phyloP scores from a whole-genome alignment of 1,140 invertebrate genomes.

The Trachelipus rathkii region DNA sequence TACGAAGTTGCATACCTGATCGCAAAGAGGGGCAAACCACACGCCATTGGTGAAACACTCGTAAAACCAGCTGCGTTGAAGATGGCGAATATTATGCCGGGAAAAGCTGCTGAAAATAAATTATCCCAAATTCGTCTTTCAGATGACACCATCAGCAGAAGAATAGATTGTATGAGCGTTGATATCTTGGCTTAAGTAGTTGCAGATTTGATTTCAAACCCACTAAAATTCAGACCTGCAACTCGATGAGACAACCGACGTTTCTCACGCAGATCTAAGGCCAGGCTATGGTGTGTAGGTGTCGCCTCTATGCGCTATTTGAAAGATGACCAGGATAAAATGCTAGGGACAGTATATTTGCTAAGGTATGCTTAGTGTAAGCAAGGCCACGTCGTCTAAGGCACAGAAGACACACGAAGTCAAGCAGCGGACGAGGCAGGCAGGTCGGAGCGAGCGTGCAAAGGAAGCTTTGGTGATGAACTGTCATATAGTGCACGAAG shows the following conservation, averaged over 20 bases:
- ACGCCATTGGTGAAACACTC: conserved; percentile 19
- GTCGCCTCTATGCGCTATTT: no score
- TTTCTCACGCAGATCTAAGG: conserved; percentile 18
- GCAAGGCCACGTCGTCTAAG: no score
- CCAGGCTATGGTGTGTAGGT: no score
- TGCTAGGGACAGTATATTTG: no score
- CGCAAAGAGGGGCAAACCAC: conserved; percentile 22
- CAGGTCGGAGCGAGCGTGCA: no score
- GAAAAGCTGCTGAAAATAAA: conserved; percentile 30
- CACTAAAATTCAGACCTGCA: conserved; percentile 21
- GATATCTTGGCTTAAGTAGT: conserved; percentile 31
- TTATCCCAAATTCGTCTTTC: conserved; percentile 32
- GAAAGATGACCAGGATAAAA: no score
- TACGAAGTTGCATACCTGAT: conserved; percentile 27
- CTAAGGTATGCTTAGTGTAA: no score
- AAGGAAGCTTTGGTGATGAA: no score
- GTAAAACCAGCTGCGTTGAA: conserved; percentile 25
- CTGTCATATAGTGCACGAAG: no score
- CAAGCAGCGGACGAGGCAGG: no score
- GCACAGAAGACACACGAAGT: no score
- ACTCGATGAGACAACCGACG: conserved; percentile 18
- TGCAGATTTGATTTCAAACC: conserved; percentile 30
- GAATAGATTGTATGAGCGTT: conserved; percentile 24
- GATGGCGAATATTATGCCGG: conserved; percentile 30
- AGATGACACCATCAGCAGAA: conserved; percentile 28